phyloP scores from a whole-genome alignment of 1,140 invertebrate species.

The Ridgeia piscesae region DNA sequence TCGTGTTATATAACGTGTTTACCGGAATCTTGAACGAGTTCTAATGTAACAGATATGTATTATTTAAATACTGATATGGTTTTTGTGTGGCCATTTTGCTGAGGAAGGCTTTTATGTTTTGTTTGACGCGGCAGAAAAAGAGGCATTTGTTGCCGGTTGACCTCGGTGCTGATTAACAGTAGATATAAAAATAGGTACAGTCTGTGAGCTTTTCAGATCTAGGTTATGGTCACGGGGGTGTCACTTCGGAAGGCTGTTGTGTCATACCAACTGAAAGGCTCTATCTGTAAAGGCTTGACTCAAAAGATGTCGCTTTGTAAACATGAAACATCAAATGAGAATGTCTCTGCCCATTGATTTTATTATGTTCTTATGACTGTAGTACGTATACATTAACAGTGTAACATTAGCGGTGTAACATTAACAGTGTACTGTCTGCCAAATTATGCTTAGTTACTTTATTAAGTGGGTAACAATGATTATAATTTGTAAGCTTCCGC shows the following conservation, averaged over 20 bases:
- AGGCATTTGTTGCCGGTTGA: neutral
- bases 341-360: no score
- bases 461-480: no score
- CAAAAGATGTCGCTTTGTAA: neutral
- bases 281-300: neutral
- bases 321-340: neutral
- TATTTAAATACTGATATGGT: neutral
- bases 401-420: no score
- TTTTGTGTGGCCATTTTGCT: neutral
- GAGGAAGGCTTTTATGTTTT: neutral
- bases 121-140: neutral
- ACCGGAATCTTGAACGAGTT: neutral
- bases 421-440: no score
- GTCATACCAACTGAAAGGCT: neutral
- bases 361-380: no score
- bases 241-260: no score
- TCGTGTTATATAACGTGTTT: neutral
- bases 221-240: neutral
- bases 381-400: no score
- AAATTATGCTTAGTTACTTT: no score
- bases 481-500: no score
- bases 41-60: neutral
- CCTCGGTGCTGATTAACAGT: neutral
- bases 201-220: neutral
- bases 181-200: conserved; percentile 1